These are phyloP conservation scores for Cavia aperea DNA, from an alignment of 2,113 vertebrate genomes.

Conservation along the genomic window DNA sequence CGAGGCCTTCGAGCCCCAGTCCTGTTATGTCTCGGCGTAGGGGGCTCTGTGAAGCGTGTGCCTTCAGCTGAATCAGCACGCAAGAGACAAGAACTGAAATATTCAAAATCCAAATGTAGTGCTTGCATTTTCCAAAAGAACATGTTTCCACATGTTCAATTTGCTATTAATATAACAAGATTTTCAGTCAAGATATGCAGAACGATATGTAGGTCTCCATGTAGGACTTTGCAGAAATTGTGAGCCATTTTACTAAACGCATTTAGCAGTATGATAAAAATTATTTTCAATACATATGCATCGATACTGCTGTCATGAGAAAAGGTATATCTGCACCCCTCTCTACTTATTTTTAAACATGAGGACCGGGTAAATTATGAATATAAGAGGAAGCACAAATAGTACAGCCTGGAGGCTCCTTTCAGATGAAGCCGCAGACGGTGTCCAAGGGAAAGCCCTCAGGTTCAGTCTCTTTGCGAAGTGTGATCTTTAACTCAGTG, in stretches of 20 bases:
- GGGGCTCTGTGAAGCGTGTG: rapidly evolving
- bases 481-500: not conserved
- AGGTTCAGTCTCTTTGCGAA: too few species aligned
- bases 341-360: not conserved
- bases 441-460: not conserved
- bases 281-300: not conserved
- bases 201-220: not conserved
- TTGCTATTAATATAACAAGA: not conserved
- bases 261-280: not conserved
- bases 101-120: not conserved
- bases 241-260: not conserved
- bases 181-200: not conserved
- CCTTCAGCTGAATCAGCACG: not conserved
- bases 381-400: not conserved
- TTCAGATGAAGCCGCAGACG: rapidly evolving
- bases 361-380: not conserved
- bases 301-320: not conserved
- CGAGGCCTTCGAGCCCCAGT: rapidly evolving
- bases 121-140: not conserved
- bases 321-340: too few species aligned
- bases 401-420: not conserved
- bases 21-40: not conserved
- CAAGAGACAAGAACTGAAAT: not conserved
- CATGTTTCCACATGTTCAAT: not conserved
- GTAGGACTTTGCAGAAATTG: not conserved